Base-by-base conservation (phyloP, 2,113 vertebrate species). In the Scartelaos histophorus region DNA sequence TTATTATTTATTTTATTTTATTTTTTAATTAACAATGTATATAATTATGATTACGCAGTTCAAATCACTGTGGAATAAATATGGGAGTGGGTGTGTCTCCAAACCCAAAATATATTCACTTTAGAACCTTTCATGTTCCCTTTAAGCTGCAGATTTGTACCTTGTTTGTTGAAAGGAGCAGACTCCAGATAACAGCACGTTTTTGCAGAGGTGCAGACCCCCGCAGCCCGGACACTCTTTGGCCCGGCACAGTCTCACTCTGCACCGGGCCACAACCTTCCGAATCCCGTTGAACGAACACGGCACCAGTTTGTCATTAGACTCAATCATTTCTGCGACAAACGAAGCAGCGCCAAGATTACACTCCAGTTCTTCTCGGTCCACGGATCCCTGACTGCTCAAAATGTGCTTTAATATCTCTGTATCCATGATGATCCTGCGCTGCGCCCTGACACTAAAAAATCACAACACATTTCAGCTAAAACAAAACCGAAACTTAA, bases 401-500 rank as follows among this genome's bases (percentile, higher is more conserved):
- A 90, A 91, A 7, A 93, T 71, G 1, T 34, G 19, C 67, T 70
- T 85, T 0, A 89, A 0, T 12, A 86, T 45, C 0, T 21, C 19
- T 0, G 73, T 0, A 0, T 84, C 88, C 71, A 76, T 67, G 51
- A 34, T 73, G 9, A 5, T 17, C 0, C 1, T 7, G 16, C 34
- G 10, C 15, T 61, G 7, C 17, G 19, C 51, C 7, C 3, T 4
- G 47, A 53, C 17, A 49, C 47, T 17, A 13, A 45, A 13, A n/a
- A 45, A 13, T 29, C 4, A 29, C 29, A 3, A 49, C 15, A 49
- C 15, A 2, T 71, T 89, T 83, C 64, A 51, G 65, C 62, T 0
- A 86, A 83, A 66, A 70, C 69, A 90, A 93, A 94, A 94, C 60
- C 89, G 89, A 93, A 94, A 94, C 87, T 73, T 19, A 10, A 3